Evolutionary conservation across 1,140 invertebrate genomes (phyloP), one percentile per base, ranked within the genome.

Genomic region (Triops longicaudatus): DNA sequence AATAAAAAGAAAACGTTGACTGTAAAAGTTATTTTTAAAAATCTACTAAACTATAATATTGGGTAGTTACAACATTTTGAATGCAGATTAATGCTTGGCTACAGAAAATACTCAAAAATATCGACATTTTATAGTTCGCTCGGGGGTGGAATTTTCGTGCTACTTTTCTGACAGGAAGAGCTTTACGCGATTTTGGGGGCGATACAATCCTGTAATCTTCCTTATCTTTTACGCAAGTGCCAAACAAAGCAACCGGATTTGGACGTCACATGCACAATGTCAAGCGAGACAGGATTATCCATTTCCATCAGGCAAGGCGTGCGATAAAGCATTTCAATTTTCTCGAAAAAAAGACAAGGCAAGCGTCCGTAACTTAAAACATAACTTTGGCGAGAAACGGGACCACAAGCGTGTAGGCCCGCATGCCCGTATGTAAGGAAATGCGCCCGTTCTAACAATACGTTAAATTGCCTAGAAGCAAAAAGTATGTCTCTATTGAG

Each of bases 401-500:
- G 17, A 63, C 50, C 50, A 63, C 50, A 63, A 63, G 7, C 31
- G 2, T 37, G n/a, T n/a, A 9, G 17, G 50, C 50, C 50, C 50
- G 50, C 50, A 63, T 63, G 50, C 50, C 50, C 50, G 50, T 63
- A 63, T 63, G 50, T 63, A 22, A 63, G 50, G 50, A 63, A 63
- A 63, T 63, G 50, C 50, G 50, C 50, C 22, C 50, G 6, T 63
- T 63, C 3, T 37, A 17, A 9, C 17, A 10, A 63, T 17, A 14
- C 22, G 6, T 63, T 6, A 10, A 63, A 63, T 7, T n/a, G 50
- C 22, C n/a, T 63, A 3, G 50, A 10, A 63, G 31, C 31, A 37
- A 37, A 37, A 37, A 37, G 31, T 37, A 37, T 7, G 31, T 63
- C 50, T 63, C n/a, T 22, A 63, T 63, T 63, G 50, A 63, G 31